Evolutionary conservation across 2,113 vertebrate genomes (phyloP), one percentile per base, ranked within the genome.

Genomic region (Hiodon alosoides): DNA sequence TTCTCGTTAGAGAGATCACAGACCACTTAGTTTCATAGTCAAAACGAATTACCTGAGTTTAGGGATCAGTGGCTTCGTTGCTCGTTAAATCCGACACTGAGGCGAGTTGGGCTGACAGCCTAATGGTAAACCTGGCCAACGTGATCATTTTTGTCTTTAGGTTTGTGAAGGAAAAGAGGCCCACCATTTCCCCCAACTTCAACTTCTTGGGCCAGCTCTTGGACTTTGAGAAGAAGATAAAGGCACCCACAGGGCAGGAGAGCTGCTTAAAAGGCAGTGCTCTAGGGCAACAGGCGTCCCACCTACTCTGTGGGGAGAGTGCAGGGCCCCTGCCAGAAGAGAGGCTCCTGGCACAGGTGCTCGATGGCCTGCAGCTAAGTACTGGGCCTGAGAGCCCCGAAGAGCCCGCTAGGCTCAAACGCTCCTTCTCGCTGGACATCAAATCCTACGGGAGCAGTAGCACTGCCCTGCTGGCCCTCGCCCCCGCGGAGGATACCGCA

Each of bases 161-260:
- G 87, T 93, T 93, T 48, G 92, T 93, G 69, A 93, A 93, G 81
- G 92, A 93, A 75, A 92, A 92, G 69, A 66, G 92, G 2, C 90
- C 92, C 0, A 91, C 90, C 79, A 93, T 93, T 82, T 93, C 92
- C 0, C 92, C 92, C 0, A 93, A 93, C 85, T 93, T 93, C 53
- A 93, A 93, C 84, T 93, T 93, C 76, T 84, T 93, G 74, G 92
- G 92, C 58, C 92, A 93, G 76, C 87, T 93, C 73, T 84, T 99
- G 79, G 97, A 99, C 84, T 99, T 98, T 4, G 96, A 99, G 86
- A 98, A 94, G 72, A 96, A 92, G 83, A 91, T 99, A n/a, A 95
- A 94, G 83, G 86, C 72, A 76, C 91, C 89, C 71, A 75, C 77
- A 0, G 81, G 86, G 13, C 81, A 83, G 31, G 90, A 91, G 0